Evolutionary conservation across 2,113 vertebrate species (phyloP), one percentile per base, ranked within the genome.

Genomic region (Tenebrosternarchus preto): DNA sequence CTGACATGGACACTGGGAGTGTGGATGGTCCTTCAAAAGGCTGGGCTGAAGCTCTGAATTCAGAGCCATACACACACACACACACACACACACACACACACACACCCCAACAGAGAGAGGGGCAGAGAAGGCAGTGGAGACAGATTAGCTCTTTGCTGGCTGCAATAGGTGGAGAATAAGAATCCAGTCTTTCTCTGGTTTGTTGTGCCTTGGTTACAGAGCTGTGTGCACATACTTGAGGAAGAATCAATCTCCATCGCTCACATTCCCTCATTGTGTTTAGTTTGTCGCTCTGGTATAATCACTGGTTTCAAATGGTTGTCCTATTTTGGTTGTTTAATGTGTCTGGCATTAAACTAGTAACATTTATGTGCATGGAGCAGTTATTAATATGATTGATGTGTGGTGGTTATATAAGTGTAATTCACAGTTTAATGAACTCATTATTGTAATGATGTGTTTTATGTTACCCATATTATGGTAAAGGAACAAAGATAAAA

Each of bases 191-290:
- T 86, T 84, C 82, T 89, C 90, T 87, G 91, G 89, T 90, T 88
- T 91, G 88, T 86, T 90, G 86, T 89, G 88, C 83, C 77, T 81
- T 89, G 88, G 89, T 91, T 87, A 88, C 87, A 16, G 74, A 81
- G 86, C 80, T 56, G 80, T 83, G 84, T 87, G 59, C 36, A 25
- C 27, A 29, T 36, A 73, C 66, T 83, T 43, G 67, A 53, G 77
- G 39, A 43, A 56, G 59, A 56, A 79, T 61, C 19, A 15, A 29
- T 36, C 61, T 80, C 33, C 70, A 82, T 36, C 50, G 24, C 31
- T 33, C 67, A 1, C 63, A 25, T 57, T 70, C 31, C 25, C 29
- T n/a, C 31, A 29, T 29, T 57, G 74, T 66, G 12, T 25, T 46
- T 22, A n/a, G 7, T n/a, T 50, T 53, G 27, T 55, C 75, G 67